Evolutionary conservation across 2,888 invertebrate genomes (phyloP), one percentile per base, ranked within the genome.

Genomic region (Cephus spinipes): DNA sequence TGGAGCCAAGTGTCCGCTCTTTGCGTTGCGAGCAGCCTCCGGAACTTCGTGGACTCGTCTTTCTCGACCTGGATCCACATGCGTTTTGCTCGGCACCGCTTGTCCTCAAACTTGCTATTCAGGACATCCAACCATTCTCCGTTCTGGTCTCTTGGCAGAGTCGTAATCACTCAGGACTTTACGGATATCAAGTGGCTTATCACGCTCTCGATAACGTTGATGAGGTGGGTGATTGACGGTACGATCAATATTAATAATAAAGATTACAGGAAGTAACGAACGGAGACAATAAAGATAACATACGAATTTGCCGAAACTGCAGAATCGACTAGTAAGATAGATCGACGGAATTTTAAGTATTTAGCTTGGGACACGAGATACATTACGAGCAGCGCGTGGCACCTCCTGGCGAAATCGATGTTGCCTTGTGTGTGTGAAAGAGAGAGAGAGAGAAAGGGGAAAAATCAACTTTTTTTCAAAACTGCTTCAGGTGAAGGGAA

Each of bases 141-240:
- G 96, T 97, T 82, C 94, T 97, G 85, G 97, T 97, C 73, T 96
- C 97, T 84, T 98, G 98, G 98, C 97, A 97, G 91, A 96, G 97
- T 88, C 94, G 97, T 85, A 97, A 97, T 92, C 96, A 97, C 91
- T 96, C 96, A 76, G 96, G 96, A 79, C 93, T 98, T 85, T 95
- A 95, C 88, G 97, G 97, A 83, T 98, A 96, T 92, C 96, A 96
- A 93, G 96, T 98, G 85, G 96, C 96, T 85, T 97, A 97, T 93
- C 96, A 96, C 90, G 95, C 95, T 82, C 92, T 95, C 88, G 94
- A 95, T 87, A 92, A 93, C 76, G 91, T 93, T 79, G 93, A 94
- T 85, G 93, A 94, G 91, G 94, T 94, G 86, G 91, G 91, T 87
- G 30, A 23, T 6, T 6, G 71, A 30, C 68, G 76, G 12, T 15